phyloP scores from a whole-genome alignment of 2,113 vertebrate species.

The Grammomys dolichurus region DNA sequence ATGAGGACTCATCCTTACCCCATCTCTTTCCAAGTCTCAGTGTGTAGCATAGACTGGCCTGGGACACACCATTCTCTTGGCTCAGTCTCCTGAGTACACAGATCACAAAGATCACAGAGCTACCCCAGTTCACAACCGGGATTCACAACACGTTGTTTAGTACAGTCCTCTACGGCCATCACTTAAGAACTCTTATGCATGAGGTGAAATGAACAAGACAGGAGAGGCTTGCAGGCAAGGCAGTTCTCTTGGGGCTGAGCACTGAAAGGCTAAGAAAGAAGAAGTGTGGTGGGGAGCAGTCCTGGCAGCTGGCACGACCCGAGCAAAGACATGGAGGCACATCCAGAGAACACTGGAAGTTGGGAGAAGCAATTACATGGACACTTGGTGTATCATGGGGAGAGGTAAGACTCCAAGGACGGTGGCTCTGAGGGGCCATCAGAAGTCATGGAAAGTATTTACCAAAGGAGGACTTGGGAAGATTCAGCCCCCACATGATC shows the following conservation, averaged over 20 bases:
- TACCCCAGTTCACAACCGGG: not conserved
- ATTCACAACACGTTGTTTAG: not conserved
- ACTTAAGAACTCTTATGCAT: not conserved
- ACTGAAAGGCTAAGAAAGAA: not conserved
- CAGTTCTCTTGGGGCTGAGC: not conserved
- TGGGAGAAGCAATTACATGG: not conserved
- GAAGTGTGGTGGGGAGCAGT: not conserved
- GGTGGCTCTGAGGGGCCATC: not conserved
- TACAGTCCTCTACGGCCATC: not conserved
- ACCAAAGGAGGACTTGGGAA: not conserved
- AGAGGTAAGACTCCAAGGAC: not conserved
- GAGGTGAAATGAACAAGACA: too few relatives aligned
- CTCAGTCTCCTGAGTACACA: not conserved
- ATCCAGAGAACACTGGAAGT: not conserved
- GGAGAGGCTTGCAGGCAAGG: not conserved
- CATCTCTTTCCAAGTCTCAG: not conserved
- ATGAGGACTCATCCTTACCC: not conserved
- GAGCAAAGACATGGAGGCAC: not conserved
- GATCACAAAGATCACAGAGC: not conserved
- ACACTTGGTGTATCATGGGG: not conserved
- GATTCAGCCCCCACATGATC: not conserved
- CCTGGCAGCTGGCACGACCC: not conserved
- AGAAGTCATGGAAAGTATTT: not conserved
- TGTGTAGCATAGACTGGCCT: not conserved
- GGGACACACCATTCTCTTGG: not conserved